phyloP scores from a whole-genome alignment of 2,113 vertebrate genomes.

The Pteruthius melanotis region DNA sequence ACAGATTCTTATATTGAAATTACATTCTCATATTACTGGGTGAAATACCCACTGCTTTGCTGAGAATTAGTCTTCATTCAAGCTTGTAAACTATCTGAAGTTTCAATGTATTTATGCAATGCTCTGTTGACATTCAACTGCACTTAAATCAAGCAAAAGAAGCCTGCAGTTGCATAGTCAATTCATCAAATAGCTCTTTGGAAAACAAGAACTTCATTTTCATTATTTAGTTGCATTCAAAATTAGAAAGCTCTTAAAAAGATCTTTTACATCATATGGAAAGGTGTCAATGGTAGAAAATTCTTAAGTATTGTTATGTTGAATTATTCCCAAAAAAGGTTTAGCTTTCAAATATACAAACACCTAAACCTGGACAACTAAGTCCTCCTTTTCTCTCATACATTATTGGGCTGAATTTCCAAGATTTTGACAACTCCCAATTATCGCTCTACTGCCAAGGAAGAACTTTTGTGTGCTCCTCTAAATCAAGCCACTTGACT shows the following conservation, averaged over 20 bases:
- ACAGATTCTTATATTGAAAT: not conserved
- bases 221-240: not conserved
- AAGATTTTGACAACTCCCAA: not conserved
- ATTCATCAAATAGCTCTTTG: not conserved
- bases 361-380: not conserved
- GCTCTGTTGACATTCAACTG: not conserved
- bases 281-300: not conserved
- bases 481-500: not conserved
- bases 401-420: not conserved
- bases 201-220: not conserved
- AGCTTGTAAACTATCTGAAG: not conserved
- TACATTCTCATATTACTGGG: not conserved
- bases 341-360: not conserved
- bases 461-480: not conserved
- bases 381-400: not conserved
- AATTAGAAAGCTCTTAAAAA: not conserved
- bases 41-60: not conserved
- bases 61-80: not conserved
- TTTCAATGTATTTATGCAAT: not conserved
- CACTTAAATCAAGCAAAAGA: not conserved
- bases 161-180: not conserved
- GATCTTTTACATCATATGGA: not conserved
- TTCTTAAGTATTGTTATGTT: accelerated
- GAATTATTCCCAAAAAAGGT: not conserved
- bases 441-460: not conserved